Evolutionary conservation across 2,113 vertebrate species (phyloP).

Genomic region (Tyrannus savana): DNA sequence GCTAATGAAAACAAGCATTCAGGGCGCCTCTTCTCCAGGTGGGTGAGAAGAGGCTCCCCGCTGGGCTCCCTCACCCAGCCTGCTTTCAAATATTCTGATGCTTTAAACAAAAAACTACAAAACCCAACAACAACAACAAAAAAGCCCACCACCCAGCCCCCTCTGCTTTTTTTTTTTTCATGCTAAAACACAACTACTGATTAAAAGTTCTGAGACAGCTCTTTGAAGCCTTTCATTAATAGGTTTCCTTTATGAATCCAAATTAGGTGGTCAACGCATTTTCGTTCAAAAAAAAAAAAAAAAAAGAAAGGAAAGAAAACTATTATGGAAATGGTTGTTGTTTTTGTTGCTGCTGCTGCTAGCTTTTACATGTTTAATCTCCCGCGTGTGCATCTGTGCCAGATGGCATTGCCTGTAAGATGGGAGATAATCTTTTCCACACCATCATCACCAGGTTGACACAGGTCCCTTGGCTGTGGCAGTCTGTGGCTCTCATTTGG

Average conservation of each 20-base stretch:
- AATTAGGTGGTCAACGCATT: conserved; percentile 45
- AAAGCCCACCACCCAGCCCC: conserved; percentile 17
- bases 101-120: conserved; percentile 51
- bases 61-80: conserved; percentile 43
- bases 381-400: conserved; percentile 13
- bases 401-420: conserved; percentile 36
- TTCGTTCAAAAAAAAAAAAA: not conserved
- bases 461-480: not conserved
- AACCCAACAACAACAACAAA: conserved; percentile 18
- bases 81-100: conserved; percentile 16
- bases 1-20: conserved; percentile 55
- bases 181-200: conserved; percentile 55
- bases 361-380: conserved; percentile 57
- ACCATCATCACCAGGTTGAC: not conserved
- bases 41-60: conserved; percentile 56
- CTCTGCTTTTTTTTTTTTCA: conserved; percentile 10
- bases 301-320: not conserved
- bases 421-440: not conserved
- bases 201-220: conserved; percentile 67
- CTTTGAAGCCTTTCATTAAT: conserved; percentile 70
- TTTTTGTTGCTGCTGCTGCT: not conserved
- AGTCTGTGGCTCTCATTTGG: not conserved
- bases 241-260: conserved; percentile 71
- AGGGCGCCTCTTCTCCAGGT: conserved; percentile 50
- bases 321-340: conserved; percentile 47